Base-by-base conservation (phyloP, 2,113 vertebrate species). In the Scopus umbretta region DNA sequence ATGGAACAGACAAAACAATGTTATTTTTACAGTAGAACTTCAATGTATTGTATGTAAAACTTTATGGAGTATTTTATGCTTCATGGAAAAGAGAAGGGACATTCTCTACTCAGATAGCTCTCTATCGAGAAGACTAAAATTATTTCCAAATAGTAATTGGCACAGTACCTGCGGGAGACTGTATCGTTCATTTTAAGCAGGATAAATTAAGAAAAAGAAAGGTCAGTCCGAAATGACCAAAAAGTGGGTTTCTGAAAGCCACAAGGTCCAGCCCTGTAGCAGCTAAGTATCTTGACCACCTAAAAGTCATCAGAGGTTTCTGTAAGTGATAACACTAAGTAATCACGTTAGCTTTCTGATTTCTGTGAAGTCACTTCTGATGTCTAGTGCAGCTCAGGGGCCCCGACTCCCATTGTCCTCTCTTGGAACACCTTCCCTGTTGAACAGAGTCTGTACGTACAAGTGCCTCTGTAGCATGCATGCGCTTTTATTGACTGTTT, bases 1-100 rank as follows among this genome's bases (percentile, higher is more conserved):
- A 79, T n/a, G 59, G 78, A 95, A 73, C 71, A 95, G 91, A 75
- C 53, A 45, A 87, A 94, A 80, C 76, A 87, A 84, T 76, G 50
- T 34, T 86, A 49, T 74, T 95, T 95, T 94, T 87, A 73, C 80
- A 83, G 88, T 1, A 67, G 36, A 70, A 81, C 67, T 91, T 40
- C 14, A 27, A 0, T 59, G 49, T 45, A 43, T 91, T 71, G 78
- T 32, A 50, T 11, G 13, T 36, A 49, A 72, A 94, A 91, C 36
- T 92, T 91, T 15, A 29, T 5, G 34, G 68, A 81, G 7, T 55
- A 21, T 79, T 92, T 86, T 61, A 34, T 67, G 47, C 66, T 63
- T 19, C 26, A 1, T 26, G 20, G 45, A 53, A 11, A 7, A 43
- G n/a, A 73, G 61, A 59, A 91, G 27, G 42, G 43, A 6, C 65